Percentiles rank a stretch among this genome's conserved stretches.
phyloP scores from a whole-genome alignment of 2,888 invertebrate species.

The Odontocerum albicorne region DNA sequence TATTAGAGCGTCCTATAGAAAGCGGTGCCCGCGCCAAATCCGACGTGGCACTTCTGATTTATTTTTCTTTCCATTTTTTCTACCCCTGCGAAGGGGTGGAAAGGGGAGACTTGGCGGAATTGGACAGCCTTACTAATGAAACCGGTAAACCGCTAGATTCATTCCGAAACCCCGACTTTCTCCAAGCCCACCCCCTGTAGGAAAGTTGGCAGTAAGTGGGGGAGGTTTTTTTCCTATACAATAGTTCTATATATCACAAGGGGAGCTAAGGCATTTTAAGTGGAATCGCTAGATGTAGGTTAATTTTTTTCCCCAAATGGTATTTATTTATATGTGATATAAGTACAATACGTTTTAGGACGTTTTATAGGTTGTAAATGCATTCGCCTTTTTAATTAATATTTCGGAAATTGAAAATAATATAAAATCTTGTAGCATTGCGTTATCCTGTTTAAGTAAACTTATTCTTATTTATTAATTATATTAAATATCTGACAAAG shows the following conservation, averaged over 20 bases:
- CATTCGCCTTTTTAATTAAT: too few relatives aligned
- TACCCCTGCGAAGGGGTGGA: conserved; percentile 9
- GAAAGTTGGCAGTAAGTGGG: conserved; percentile 15
- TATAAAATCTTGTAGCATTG: too few relatives aligned
- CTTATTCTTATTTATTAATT: too few relatives aligned
- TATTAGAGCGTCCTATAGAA: conserved; percentile 35
- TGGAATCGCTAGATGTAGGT: too few relatives aligned
- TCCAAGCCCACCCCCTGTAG: conserved; percentile 9
- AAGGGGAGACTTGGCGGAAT: conserved; percentile 28
- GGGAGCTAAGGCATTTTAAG: too few relatives aligned
- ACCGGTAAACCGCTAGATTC: conserved; percentile 38
- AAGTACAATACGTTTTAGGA: too few relatives aligned
- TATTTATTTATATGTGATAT: too few relatives aligned
- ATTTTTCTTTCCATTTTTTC: conserved; percentile 36
- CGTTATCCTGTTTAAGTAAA: too few relatives aligned
- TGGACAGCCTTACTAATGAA: conserved; percentile 38
- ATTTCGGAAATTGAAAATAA: too few relatives aligned
- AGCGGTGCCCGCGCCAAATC: conserved; percentile 32
- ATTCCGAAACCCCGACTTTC: conserved; percentile 29
- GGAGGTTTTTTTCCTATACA: conserved; percentile 21
- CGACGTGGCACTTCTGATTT: conserved; percentile 33
- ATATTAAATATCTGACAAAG: too few relatives aligned
- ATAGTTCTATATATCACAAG: conserved; percentile 15
- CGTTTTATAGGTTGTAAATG: too few relatives aligned
- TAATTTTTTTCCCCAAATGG: too few relatives aligned